Evolutionary conservation across 2,797 vertebrate species (phyloP).

Genomic region (Periophthalmus magnuspinnatus): DNA sequence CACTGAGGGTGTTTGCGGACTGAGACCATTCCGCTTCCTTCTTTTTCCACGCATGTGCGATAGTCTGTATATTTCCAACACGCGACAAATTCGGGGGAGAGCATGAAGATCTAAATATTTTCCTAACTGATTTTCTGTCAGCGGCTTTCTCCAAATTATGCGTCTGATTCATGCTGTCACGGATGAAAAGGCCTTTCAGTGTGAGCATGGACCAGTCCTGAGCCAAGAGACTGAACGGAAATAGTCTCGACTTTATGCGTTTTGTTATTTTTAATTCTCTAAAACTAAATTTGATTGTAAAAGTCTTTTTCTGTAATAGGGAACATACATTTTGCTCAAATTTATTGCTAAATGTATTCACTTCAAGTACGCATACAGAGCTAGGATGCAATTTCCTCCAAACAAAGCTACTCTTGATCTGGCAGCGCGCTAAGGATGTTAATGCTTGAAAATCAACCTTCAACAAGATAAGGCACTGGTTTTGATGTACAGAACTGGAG

Average conservation of each 20-base stretch:
- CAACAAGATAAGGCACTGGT: slow-evolving; percentile 59
- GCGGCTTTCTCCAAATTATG: slow-evolving; percentile 70
- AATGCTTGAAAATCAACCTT: too few species aligned
- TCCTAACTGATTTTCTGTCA: slow-evolving; percentile 76
- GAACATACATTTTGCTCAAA: not conserved
- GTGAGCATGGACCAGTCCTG: slow-evolving; percentile 7
- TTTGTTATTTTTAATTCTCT: not conserved
- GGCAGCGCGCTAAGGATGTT: slow-evolving; percentile 58
- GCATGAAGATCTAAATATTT: slow-evolving; percentile 72
- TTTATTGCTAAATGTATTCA: not conserved
- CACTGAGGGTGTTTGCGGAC: slow-evolving; percentile 37
- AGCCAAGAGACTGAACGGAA: slow-evolving; percentile 25
- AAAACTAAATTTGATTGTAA: not conserved
- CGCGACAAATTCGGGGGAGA: slow-evolving; percentile 60
- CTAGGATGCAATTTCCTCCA: slow-evolving; percentile 68
- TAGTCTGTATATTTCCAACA: slow-evolving; percentile 65
- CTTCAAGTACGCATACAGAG: not conserved
- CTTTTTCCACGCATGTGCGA: slow-evolving; percentile 45
- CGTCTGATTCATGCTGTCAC: slow-evolving; percentile 67
- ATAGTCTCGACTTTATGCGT: slow-evolving; percentile 13
- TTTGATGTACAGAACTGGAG: not conserved
- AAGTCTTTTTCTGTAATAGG: not conserved
- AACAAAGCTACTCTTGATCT: slow-evolving; percentile 30
- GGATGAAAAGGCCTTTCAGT: slow-evolving; percentile 75
- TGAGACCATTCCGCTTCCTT: slow-evolving; percentile 15